Evolutionary conservation across 2,888 invertebrate genomes (phyloP), one percentile per base, ranked within the genome.

Genomic region (Pimpla rufipes): DNA sequence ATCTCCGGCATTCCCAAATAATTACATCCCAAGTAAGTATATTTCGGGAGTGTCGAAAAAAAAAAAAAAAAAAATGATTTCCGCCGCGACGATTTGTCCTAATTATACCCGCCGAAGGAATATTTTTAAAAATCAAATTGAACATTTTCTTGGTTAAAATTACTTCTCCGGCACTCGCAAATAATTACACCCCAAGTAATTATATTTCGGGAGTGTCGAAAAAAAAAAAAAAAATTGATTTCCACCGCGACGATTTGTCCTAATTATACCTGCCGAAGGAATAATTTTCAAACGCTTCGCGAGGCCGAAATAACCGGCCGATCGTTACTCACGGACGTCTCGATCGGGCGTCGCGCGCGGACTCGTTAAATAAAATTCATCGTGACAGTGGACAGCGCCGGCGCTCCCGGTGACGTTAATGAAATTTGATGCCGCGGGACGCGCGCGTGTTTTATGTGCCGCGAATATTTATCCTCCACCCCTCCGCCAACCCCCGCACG

Each of bases 381-480:
- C 59, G 35, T 3, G 59, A 37, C 35, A 37, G n/a, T n/a, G 11
- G 21, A 57, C 57, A 57, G 29, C 23, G 13, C 3, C 23, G 5
- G n/a, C 29, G 13, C 57, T 57, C n/a, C n/a, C 10, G 16, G 16
- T 47, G 23, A 71, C 70, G 57, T 66, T 71, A 50, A 76, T 76
- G 76, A 71, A 81, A 77, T 71, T 77, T 77, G 71, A 81, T 57
- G 66, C 29, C 47, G 45, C 64, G 18, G 70, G 70, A 40, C 47
- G 47, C 71, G 47, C 71, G 35, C 13, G 11, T 66, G 45, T 68
- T 73, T 68, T 67, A 67, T 73, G 59, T 35, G 35, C 42, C 42
- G 29, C 68, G 52, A 59, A 77, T 77, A 64, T 71, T 76, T 74
- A 62, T 62, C 35, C 59, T 59, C 29, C n/a, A 52, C 2, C 66